Evolutionary conservation across 2,888 invertebrate genomes (phyloP).

Genomic region (Achlya flavicornis): DNA sequence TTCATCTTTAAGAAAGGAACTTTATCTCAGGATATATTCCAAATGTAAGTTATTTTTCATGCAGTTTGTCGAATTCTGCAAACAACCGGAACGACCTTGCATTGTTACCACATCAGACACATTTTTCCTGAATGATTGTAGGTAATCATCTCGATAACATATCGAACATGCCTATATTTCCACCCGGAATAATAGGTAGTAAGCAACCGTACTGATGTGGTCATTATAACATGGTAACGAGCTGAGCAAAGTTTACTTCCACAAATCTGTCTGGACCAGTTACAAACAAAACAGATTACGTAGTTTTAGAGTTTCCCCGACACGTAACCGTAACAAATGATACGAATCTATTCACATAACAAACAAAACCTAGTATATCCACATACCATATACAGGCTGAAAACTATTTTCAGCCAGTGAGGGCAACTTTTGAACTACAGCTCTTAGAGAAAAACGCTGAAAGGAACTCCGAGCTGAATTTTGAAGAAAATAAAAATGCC

Average conservation of each 20-base stretch:
- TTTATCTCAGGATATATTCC: slow-evolving; percentile 22
- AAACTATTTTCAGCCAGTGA: no score
- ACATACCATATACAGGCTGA: not conserved
- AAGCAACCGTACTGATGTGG: slow-evolving; percentile 21
- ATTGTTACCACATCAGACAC: slow-evolving; percentile 53
- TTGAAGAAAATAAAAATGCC: no score
- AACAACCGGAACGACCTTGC: slow-evolving; percentile 63
- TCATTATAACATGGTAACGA: slow-evolving; percentile 31
- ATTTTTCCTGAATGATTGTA: slow-evolving; percentile 46
- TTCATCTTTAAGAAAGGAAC: slow-evolving; percentile 38
- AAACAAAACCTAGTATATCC: not conserved
- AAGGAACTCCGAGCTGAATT: no score
- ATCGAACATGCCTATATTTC: slow-evolving; percentile 23
- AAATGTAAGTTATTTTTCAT: slow-evolving; percentile 30
- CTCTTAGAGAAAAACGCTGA: no score
- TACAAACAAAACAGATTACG: slow-evolving; percentile 42
- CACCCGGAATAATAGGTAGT: slow-evolving; percentile 20
- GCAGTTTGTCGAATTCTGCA: slow-evolving; percentile 46
- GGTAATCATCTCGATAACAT: slow-evolving; percentile 35
- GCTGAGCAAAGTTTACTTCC: slow-evolving; percentile 42
- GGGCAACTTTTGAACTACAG: no score
- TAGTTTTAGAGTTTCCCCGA: slow-evolving; percentile 25
- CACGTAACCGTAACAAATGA: slow-evolving; percentile 10
- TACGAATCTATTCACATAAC: not conserved
- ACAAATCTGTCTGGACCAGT: slow-evolving; percentile 38